phyloP scores from a whole-genome alignment of 2,888 invertebrate species.

The Polia nebulosa region DNA sequence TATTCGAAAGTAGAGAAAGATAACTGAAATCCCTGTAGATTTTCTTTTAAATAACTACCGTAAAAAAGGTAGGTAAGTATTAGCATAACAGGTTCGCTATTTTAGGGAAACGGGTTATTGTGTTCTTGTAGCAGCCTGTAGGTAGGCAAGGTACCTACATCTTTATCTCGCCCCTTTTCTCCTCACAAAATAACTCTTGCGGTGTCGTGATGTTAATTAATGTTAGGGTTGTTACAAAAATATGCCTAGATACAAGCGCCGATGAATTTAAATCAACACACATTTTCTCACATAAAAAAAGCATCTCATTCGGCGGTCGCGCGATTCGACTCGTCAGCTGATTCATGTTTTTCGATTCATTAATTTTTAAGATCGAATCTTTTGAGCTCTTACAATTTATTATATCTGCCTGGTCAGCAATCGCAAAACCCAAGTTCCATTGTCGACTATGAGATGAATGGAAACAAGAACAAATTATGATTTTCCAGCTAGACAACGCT shows the following conservation, averaged over 20 bases:
- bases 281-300: background rate
- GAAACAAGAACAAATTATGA: conserved; percentile 2
- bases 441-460: background rate
- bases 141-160: conserved; percentile 15
- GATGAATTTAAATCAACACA: background rate
- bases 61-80: background rate
- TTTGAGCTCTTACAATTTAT: conserved; percentile 2
- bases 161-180: conserved; percentile 39
- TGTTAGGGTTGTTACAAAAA: conserved; percentile 46
- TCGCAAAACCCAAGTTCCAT: background rate
- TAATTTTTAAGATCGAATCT: conserved; percentile 23
- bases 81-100: too few species aligned
- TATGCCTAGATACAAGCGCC: background rate
- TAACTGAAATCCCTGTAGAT: background rate
- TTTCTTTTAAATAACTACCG: background rate
- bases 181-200: conserved; percentile 34
- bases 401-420: background rate
- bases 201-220: conserved; percentile 47
- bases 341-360: conserved; percentile 25
- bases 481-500: background rate
- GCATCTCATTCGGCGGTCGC: background rate
- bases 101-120: background rate
- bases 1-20: background rate
- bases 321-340: conserved; percentile 34
- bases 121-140: background rate